phyloP scores from a whole-genome alignment of 2,113 vertebrate species.

The Anarrhichthys ocellatus region DNA sequence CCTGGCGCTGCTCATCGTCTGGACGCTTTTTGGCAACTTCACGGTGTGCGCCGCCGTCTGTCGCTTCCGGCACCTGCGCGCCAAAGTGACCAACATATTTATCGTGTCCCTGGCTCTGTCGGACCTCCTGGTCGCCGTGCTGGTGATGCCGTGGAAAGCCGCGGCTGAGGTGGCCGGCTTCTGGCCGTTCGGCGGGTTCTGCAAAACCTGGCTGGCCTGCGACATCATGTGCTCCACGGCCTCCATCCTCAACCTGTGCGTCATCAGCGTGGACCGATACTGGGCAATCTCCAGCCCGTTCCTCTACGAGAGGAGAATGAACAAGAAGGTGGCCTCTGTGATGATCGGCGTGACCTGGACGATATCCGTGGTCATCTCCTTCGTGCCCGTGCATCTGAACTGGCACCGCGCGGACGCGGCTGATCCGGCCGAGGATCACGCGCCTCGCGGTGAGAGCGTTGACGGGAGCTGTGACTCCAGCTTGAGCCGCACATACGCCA shows the following conservation, averaged over 20 bases:
- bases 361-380: conserved; percentile 73
- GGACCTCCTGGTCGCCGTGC: conserved; percentile 77
- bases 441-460: not conserved
- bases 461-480: conserved; percentile 72
- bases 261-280: conserved; percentile 75
- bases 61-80: conserved; percentile 75
- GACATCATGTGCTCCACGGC: conserved; percentile 80
- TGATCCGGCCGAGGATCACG: conserved; percentile 10
- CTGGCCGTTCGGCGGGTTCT: conserved; percentile 74
- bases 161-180: conserved; percentile 72
- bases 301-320: conserved; percentile 72
- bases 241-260: conserved; percentile 77
- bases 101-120: conserved; percentile 79
- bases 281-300: conserved; percentile 78
- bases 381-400: conserved; percentile 74
- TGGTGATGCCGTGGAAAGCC: conserved; percentile 82
- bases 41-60: conserved; percentile 76
- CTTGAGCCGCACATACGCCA: conserved; percentile 73
- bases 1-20: conserved; percentile 76
- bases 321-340: conserved; percentile 67
- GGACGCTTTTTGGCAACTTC: conserved; percentile 79
- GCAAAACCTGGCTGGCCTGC: conserved; percentile 75
- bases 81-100: conserved; percentile 79
- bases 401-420: conserved; percentile 69
- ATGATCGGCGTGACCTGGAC: conserved; percentile 76